These are phyloP conservation scores for Diaprepes abbreviatus DNA, from an alignment of 2,888 invertebrate genomes.

Conservation along the genomic window DNA sequence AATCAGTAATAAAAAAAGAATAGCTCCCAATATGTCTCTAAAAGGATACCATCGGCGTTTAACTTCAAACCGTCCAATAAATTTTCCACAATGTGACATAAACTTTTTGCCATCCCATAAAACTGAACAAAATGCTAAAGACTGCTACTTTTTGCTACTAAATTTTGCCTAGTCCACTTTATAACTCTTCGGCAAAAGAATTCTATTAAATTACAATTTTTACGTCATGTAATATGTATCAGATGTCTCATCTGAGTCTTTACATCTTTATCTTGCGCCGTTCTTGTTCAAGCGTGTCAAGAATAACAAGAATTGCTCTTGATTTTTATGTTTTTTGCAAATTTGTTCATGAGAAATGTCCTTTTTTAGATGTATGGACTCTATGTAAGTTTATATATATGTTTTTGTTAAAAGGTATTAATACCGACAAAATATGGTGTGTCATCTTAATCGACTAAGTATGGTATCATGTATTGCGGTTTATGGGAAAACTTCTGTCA, in stretches of 20 bases:
- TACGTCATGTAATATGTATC: constrained; percentile 57
- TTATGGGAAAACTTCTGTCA: too few relatives aligned
- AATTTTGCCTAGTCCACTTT: constrained; percentile 34
- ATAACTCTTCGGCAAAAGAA: constrained; percentile 40
- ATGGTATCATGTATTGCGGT: too few relatives aligned
- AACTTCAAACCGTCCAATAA: constrained; percentile 9
- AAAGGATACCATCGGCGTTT: constrained; percentile 3
- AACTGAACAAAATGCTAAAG: constrained; percentile 29
- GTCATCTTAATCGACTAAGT: not conserved
- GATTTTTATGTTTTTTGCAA: constrained; percentile 38
- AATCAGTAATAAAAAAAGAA: not conserved
- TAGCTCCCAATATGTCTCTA: not conserved
- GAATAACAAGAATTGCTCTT: constrained; percentile 40
- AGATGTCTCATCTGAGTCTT: constrained; percentile 51
- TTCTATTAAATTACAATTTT: constrained; percentile 46
- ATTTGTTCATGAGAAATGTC: constrained; percentile 45
- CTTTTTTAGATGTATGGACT: constrained; percentile 42
- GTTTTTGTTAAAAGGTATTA: constrained; percentile 36
- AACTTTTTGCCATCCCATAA: constrained; percentile 32
- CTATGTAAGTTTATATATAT: constrained; percentile 37
- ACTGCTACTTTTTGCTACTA: constrained; percentile 14
- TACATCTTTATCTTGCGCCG: constrained; percentile 55
- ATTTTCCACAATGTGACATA: constrained; percentile 26
- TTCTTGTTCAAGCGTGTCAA: constrained; percentile 41
- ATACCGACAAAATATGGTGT: constrained; percentile 22